A percentile compares a stretch with the other conserved stretches of the same genome.
These are phyloP conservation scores for Mimachlamys varia DNA, from an alignment of 2,888 invertebrate genomes.

Conservation along the genomic window DNA sequence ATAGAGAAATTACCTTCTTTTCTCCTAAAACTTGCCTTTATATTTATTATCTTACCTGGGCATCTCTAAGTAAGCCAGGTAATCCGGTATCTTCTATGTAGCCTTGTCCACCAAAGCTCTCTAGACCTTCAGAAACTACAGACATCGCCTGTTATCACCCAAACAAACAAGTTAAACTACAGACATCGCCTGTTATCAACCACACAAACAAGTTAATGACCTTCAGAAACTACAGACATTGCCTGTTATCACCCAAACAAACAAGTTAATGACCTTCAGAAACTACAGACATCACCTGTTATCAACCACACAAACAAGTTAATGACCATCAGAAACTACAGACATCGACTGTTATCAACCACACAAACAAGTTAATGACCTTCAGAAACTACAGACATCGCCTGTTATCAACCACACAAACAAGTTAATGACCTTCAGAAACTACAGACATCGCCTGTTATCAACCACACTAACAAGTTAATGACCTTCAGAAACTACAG, in stretches of 20 bases:
- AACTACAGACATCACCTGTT: constrained; percentile 81
- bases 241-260: too few relatives aligned
- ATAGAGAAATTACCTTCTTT: too few relatives aligned
- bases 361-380: too few relatives aligned
- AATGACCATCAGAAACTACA: constrained; percentile 83
- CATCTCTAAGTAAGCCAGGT: constrained; percentile 83
- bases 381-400: constrained; percentile 83
- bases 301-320: too few relatives aligned
- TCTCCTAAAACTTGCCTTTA: background rate
- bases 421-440: too few relatives aligned
- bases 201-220: constrained; percentile 59
- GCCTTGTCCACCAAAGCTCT: constrained; percentile 85
- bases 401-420: too few relatives aligned
- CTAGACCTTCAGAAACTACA: constrained; percentile 83
- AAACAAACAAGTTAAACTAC: too few relatives aligned
- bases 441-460: background rate
- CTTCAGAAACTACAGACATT: constrained; percentile 83
- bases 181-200: too few relatives aligned
- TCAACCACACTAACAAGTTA: too few relatives aligned
- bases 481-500: constrained; percentile 83
- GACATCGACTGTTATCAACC: constrained; percentile 81
- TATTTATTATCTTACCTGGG: constrained; percentile 80
- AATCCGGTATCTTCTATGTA: constrained; percentile 85
- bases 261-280: constrained; percentile 84
- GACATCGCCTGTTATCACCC: constrained; percentile 78